These are phyloP conservation scores for Serripes groenlandicus DNA, from an alignment of 2,888 invertebrate genomes.

Conservation along the genomic window DNA sequence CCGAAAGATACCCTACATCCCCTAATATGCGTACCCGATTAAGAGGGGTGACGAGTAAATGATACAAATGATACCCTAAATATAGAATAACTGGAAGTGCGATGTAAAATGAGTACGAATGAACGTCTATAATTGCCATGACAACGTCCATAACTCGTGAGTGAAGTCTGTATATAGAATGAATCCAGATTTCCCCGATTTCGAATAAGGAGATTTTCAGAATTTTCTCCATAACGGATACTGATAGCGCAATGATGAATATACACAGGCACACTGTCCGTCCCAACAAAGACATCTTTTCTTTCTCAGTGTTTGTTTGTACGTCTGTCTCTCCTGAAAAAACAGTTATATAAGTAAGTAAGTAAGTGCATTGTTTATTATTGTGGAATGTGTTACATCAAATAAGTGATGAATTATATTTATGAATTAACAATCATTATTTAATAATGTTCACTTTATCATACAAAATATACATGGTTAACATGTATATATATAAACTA, in stretches of 20 bases:
- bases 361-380: no score
- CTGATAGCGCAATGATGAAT: constrained; percentile 60
- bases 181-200: constrained; percentile 76
- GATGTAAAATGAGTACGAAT: constrained; percentile 71
- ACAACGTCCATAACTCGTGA: constrained; percentile 46
- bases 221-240: constrained; percentile 71
- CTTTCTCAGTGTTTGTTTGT: no score
- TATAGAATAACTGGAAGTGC: constrained; percentile 46
- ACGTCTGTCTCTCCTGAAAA: no score
- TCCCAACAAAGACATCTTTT: constrained; percentile 24
- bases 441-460: no score
- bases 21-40: constrained; percentile 81
- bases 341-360: no score
- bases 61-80: constrained; percentile 69
- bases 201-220: constrained; percentile 74
- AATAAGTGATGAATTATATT: no score
- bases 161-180: constrained; percentile 64
- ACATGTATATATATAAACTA: no score
- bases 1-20: constrained; percentile 82
- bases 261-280: constrained; percentile 40
- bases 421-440: no score
- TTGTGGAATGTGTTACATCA: no score
- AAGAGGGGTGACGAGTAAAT: constrained; percentile 77
- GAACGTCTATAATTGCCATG: constrained; percentile 63
- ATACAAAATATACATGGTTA: no score